Evolutionary conservation across 2,113 vertebrate genomes (phyloP), one percentile per base, ranked within the genome.

Genomic region (Saccopteryx bilineata): DNA sequence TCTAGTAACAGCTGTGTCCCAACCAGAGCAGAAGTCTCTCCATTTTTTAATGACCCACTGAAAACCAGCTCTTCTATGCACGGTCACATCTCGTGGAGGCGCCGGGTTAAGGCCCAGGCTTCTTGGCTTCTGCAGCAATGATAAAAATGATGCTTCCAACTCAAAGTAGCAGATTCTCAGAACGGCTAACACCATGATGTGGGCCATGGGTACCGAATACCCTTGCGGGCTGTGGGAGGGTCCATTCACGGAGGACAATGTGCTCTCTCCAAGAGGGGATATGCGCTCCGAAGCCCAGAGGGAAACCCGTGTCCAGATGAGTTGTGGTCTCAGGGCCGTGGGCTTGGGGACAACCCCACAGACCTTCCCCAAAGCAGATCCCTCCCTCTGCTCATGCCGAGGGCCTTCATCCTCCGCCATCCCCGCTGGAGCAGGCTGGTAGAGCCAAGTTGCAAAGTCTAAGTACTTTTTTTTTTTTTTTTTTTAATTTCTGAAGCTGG

Each of bases 371-470:
- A 46, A 65, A 50, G 88, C 56, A 56, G 8, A 24, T 52, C 93
- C 88, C 91, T 95, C 91, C 84, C 92, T 96, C 91, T 96, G 96
- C 48, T 87, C 69, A 10, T 48, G 93, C 81, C 7, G 54, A n/a
- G 81, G 91, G 68, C 74, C 93, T 56, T 18, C 8, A 6, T 31
- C 58, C 33, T 65, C 87, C 90, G 84, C 63, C 90, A n/a, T 26
- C 94, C 88, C 88, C 98, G n/a, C 89, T 76, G 52, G 81, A 96
- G 93, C 90, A 89, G 91, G 95, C 92, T 78, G 7, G 69, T 72
- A 95, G 87, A 93, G 94, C 78, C 93, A 95, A 97, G 96, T 82
- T 24, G 84, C 96, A 96, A 96, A 90, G 88, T 95, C 96, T 96
- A 96, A 39, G 39, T n/a, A n/a, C n/a, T n/a, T n/a, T n/a, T n/a